phyloP scores from a whole-genome alignment of 2,797 vertebrate species.

The Poliocrania exsul region DNA sequence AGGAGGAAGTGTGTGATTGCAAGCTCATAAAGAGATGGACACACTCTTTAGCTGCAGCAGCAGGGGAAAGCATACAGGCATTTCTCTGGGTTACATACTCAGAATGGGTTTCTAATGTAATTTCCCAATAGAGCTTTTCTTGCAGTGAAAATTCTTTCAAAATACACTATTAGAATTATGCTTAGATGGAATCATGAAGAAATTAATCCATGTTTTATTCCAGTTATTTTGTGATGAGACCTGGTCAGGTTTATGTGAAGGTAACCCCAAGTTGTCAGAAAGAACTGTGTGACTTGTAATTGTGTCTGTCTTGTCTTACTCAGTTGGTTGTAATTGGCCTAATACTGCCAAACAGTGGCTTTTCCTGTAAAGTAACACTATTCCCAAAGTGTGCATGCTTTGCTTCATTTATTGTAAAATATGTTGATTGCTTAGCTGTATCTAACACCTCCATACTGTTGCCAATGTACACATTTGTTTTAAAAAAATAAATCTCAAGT shows the following conservation, averaged over 20 bases:
- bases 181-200: conserved; percentile 53
- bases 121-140: neutral
- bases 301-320: conserved; percentile 69
- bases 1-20: neutral
- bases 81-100: neutral
- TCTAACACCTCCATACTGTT: conserved; percentile 74
- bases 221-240: conserved; percentile 70
- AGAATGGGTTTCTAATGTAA: neutral
- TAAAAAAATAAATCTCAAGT: conserved; percentile 54
- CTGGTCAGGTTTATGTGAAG: conserved; percentile 69
- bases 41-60: neutral
- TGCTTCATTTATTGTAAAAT: conserved; percentile 75
- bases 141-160: conserved; percentile 47
- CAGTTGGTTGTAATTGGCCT: conserved; percentile 59
- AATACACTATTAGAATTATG: conserved; percentile 20
- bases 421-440: conserved; percentile 70
- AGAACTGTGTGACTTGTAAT: conserved; percentile 66
- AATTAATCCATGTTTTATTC: conserved; percentile 77
- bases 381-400: conserved; percentile 62
- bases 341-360: conserved; percentile 68
- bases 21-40: neutral
- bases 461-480: conserved; percentile 50
- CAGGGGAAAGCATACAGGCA: neutral
- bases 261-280: conserved; percentile 64
- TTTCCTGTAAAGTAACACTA: conserved; percentile 72